Evolutionary conservation across 2,113 vertebrate species (phyloP).

Genomic region (Patagioenas fasciata): DNA sequence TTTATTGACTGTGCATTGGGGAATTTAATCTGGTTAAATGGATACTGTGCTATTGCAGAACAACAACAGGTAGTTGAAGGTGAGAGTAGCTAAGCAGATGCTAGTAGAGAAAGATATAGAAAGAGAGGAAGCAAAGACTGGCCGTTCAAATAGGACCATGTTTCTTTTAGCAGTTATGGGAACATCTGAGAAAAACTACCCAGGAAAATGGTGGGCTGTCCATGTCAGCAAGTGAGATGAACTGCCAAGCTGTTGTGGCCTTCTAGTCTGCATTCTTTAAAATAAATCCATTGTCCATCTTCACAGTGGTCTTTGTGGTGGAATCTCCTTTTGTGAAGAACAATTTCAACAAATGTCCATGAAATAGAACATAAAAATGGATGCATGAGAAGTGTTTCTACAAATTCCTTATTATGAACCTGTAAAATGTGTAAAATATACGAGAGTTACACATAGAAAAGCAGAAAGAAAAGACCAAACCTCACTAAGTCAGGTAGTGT

Average conservation of each 20-base stretch:
- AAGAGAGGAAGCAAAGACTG: neutral
- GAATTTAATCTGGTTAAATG: slow-evolving; percentile 16
- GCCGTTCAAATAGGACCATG: neutral
- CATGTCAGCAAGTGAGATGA: neutral
- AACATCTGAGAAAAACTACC: neutral
- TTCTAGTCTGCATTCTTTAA: neutral
- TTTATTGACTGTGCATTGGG: neutral
- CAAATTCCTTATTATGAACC: neutral
- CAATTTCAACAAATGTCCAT: neutral
- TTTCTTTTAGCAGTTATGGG: neutral
- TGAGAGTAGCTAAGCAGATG: neutral
- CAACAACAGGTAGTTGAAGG: neutral
- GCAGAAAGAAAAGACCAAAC: neutral
- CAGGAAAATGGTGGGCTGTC: neutral
- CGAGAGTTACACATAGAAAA: neutral
- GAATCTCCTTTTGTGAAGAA: neutral
- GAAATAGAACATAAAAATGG: neutral
- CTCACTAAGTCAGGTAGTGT: neutral
- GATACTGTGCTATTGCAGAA: neutral
- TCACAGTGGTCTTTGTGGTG: neutral
- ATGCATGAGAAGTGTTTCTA: neutral
- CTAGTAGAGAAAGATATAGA: neutral
- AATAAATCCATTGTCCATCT: neutral
- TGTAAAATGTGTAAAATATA: neutral
- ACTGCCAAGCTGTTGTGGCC: neutral